These are phyloP conservation scores for Nemapogon koenigi DNA, from an alignment of 2,888 invertebrate species.

Conservation along the genomic window DNA sequence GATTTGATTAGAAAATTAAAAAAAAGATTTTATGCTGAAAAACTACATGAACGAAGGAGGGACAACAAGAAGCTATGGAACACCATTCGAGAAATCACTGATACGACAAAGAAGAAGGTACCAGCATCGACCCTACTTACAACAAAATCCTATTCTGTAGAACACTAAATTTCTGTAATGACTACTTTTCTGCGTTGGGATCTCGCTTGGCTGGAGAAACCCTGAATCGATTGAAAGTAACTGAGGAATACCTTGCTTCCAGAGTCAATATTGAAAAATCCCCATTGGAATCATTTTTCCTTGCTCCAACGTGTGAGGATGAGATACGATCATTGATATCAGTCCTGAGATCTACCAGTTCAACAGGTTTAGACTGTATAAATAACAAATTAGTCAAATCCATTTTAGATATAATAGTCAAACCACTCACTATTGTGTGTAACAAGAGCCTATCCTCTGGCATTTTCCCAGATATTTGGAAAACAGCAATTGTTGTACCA, in stretches of 20 bases:
- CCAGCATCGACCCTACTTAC: background rate
- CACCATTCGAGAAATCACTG: background rate
- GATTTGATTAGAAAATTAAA: background rate
- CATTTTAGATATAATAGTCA: background rate
- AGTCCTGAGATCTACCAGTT: background rate
- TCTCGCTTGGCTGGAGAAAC: conserved; percentile 11
- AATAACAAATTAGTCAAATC: background rate
- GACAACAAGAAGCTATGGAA: conserved; percentile 1
- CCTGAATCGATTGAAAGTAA: background rate
- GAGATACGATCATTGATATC: background rate
- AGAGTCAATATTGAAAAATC: background rate
- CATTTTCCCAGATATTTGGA: conserved; percentile 4
- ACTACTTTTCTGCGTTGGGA: conserved; percentile 13
- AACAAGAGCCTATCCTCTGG: conserved; percentile 5
- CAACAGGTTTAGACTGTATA: background rate
- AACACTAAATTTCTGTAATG: conserved; percentile 12
- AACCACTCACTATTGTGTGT: conserved; percentile 1
- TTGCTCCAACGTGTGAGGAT: background rate
- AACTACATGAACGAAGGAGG: background rate
- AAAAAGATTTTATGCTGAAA: background rate
- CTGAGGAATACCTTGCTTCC: conserved; percentile 8
- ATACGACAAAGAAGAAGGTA: background rate
- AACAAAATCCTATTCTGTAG: background rate
- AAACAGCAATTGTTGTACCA: background rate
- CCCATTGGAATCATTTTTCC: background rate